Conservation (phyloP, 2,888 invertebrate genomes). For the Oithona nana region DNA sequence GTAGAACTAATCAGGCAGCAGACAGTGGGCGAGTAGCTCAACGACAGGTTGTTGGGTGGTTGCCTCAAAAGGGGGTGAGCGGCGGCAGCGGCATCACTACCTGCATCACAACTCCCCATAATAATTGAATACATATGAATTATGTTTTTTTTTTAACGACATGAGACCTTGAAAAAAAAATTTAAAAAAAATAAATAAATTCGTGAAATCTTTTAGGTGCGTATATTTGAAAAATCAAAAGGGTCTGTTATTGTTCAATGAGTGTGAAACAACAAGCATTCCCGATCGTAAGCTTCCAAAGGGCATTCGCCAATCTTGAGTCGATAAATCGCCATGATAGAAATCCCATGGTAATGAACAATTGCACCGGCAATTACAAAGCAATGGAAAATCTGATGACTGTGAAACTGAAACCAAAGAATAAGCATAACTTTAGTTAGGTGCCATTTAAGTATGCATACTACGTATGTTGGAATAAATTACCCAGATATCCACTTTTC, state of each 20-base stretch:
- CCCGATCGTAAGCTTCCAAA: background rate
- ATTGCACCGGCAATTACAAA: constrained; percentile 93
- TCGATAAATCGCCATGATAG: constrained; percentile 84
- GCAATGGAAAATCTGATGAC: constrained; percentile 97
- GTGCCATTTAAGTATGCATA: background rate
- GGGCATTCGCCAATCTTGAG: constrained; percentile 53
- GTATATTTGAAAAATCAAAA: too few relatives aligned
- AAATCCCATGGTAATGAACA: constrained; percentile 95
- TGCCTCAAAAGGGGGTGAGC: too few relatives aligned
- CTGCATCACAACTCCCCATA: too few relatives aligned
- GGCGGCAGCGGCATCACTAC: too few relatives aligned
- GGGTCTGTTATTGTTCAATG: background rate
- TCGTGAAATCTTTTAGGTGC: too few relatives aligned
- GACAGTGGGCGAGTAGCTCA: too few relatives aligned
- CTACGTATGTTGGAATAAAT: constrained; percentile 24
- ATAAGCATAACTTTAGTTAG: background rate
- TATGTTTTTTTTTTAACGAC: too few relatives aligned
- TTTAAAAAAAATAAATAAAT: too few relatives aligned
- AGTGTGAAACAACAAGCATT: background rate
- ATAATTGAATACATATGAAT: too few relatives aligned
- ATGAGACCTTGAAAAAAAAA: too few relatives aligned
- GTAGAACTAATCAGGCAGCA: too few relatives aligned
- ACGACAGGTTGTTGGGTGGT: too few relatives aligned
- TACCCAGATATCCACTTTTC: constrained; percentile 90
- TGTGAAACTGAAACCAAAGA: constrained; percentile 65